Percentiles rank a stretch among this genome's conserved stretches.
Evolutionary conservation across 2,797 vertebrate species (phyloP).

Genomic region (Megaceryle alcyon): DNA sequence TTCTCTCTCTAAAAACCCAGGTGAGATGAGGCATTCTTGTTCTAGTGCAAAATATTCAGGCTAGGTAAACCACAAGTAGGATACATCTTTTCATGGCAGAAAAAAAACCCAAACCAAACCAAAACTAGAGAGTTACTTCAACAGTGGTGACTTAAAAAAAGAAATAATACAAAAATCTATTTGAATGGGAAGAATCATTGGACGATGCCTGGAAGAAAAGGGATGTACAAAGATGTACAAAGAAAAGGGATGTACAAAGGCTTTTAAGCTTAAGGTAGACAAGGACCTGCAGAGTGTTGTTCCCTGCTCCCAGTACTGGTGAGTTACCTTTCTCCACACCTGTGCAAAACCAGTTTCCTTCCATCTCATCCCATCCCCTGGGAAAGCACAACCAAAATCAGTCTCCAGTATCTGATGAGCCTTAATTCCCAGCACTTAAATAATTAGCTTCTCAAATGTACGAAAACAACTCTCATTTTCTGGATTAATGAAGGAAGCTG

Average conservation of each 20-base stretch:
- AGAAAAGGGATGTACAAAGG: background rate
- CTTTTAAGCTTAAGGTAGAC: background rate
- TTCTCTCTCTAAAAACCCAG: background rate
- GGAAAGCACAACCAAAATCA: slow-evolving; percentile 53
- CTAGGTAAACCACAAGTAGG: background rate
- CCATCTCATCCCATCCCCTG: background rate
- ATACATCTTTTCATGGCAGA: background rate
- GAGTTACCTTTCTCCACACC: slow-evolving; percentile 23
- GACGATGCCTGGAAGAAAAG: background rate
- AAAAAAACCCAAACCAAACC: background rate
- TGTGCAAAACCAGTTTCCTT: slow-evolving; percentile 30
- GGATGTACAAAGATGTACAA: background rate
- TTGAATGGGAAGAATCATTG: background rate
- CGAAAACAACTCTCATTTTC: slow-evolving; percentile 65
- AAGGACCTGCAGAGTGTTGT: background rate
- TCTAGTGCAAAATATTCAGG: background rate
- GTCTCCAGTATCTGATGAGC: slow-evolving; percentile 57
- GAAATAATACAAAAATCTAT: background rate
- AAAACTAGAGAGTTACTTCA: background rate
- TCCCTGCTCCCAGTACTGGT: background rate
- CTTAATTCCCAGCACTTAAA: slow-evolving; percentile 75
- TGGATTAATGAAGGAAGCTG: slow-evolving; percentile 73
- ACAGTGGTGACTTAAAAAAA: background rate
- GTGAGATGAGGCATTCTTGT: background rate
- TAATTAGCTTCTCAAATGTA: slow-evolving; percentile 72